Conservation (phyloP, 2,888 invertebrate genomes). For the Gibbula magus region DNA sequence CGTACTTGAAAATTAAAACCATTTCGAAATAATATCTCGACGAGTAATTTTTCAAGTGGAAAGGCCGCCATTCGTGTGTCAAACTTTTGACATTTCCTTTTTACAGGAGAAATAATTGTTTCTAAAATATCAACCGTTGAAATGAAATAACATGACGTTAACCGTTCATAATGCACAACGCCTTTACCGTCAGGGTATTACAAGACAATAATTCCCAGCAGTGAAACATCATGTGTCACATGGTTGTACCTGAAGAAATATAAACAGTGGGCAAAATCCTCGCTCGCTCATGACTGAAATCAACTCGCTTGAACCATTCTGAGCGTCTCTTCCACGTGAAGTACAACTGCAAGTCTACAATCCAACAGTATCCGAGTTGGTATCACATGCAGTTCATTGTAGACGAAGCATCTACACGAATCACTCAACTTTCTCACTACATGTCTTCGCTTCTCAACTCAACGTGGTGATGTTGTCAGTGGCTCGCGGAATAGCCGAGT, state of each 20-base stretch:
- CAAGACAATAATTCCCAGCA: too few species aligned
- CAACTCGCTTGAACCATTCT: background rate
- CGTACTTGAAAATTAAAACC: too few species aligned
- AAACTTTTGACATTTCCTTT: too few species aligned
- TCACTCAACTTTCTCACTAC: background rate
- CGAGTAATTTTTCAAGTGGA: too few species aligned
- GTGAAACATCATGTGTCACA: too few species aligned
- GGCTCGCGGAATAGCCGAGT: background rate
- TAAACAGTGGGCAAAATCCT: background rate
- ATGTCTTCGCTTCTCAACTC: background rate
- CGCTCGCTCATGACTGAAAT: constrained; percentile 11
- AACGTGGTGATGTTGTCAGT: constrained; percentile 20
- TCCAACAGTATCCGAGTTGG: background rate
- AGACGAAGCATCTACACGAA: background rate
- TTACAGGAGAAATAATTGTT: too few species aligned
- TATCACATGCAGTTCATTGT: background rate
- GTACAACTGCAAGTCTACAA: background rate
- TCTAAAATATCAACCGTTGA: too few species aligned
- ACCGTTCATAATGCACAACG: too few species aligned
- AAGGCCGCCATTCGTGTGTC: too few species aligned
- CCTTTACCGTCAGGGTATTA: too few species aligned
- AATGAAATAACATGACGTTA: too few species aligned
- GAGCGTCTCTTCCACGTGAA: background rate
- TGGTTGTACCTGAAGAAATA: background rate
- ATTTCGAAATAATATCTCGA: too few species aligned